A percentile compares a stretch with the other conserved stretches of the same genome.
Evolutionary conservation across 1,140 invertebrate genomes (phyloP).

Genomic region (Heliconius eleuchia): DNA sequence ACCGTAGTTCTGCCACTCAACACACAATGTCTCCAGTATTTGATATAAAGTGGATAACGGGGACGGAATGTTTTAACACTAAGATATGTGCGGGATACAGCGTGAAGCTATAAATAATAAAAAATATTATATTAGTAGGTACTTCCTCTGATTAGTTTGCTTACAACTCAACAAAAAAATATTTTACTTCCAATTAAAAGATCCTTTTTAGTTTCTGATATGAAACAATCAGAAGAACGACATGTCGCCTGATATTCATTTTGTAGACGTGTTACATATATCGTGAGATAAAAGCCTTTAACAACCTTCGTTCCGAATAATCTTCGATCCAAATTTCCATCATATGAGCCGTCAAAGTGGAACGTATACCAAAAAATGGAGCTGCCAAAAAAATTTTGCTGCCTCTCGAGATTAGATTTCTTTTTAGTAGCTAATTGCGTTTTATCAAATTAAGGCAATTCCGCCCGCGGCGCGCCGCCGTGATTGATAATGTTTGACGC

Average conservation of each 20-base stretch:
- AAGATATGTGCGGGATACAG: no score
- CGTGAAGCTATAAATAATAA: no score
- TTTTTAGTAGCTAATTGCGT: slow-evolving; percentile 80
- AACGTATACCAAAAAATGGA: slow-evolving; percentile 62
- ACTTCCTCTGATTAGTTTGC: slow-evolving; percentile 58
- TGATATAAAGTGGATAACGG: no score
- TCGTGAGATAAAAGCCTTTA: slow-evolving; percentile 26
- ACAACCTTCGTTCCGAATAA: slow-evolving; percentile 38
- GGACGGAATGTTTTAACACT: no score
- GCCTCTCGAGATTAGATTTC: slow-evolving; percentile 76
- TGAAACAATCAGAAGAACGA: slow-evolving; percentile 29
- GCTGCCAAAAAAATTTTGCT: slow-evolving; percentile 67
- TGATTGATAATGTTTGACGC: slow-evolving; percentile 78
- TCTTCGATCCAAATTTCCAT: slow-evolving; percentile 43
- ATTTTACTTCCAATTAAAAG: slow-evolving; percentile 28
- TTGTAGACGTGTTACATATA: slow-evolving; percentile 20
- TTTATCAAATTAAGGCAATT: slow-evolving; percentile 80
- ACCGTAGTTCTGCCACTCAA: no score
- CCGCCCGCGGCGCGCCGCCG: slow-evolving; percentile 54
- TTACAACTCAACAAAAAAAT: slow-evolving; percentile 20
- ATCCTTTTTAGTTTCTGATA: slow-evolving; percentile 13
- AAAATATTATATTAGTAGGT: slow-evolving; percentile 42
- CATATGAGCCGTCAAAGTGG: slow-evolving; percentile 58
- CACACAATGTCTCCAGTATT: no score
- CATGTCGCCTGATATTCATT: slow-evolving; percentile 24